Evolutionary conservation across 2,113 vertebrate genomes (phyloP).

Genomic region (Semicossyphus pulcher): DNA sequence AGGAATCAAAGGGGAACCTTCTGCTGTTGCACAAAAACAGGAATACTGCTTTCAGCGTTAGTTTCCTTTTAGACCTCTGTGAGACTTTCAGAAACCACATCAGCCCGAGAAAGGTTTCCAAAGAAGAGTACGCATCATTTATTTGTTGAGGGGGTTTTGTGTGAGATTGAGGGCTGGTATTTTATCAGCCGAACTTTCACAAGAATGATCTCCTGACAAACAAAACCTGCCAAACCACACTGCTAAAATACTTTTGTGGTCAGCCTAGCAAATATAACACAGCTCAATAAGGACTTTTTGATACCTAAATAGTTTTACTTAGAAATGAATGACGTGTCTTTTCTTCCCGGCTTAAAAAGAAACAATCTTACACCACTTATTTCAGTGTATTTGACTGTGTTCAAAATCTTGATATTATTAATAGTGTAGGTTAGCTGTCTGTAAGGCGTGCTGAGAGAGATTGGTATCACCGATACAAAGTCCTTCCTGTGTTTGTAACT

Average conservation of each 20-base stretch:
- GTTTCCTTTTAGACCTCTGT: neutral
- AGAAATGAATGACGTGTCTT: neutral
- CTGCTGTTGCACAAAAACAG: neutral
- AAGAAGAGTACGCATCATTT: neutral
- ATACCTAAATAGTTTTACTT: neutral
- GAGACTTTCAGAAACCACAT: neutral
- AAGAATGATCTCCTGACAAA: neutral
- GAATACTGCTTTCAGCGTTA: neutral
- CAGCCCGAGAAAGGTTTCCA: neutral
- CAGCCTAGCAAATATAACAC: neutral
- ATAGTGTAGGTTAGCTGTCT: neutral
- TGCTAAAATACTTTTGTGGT: neutral
- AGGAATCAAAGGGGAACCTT: neutral
- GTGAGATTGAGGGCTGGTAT: neutral
- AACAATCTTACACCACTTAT: neutral
- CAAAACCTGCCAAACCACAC: neutral
- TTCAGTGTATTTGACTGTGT: neutral
- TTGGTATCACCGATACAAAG: slow-evolving; percentile 19
- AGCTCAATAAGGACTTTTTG: neutral
- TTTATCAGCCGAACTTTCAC: neutral
- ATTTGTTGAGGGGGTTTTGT: neutral
- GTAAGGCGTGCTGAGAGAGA: too few species aligned
- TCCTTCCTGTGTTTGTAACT: slow-evolving; percentile 36
- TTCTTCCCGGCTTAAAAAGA: neutral
- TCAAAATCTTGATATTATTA: neutral